Evolutionary conservation across 2,113 vertebrate genomes (phyloP).

Genomic region (Heloderma charlesbogerti): DNA sequence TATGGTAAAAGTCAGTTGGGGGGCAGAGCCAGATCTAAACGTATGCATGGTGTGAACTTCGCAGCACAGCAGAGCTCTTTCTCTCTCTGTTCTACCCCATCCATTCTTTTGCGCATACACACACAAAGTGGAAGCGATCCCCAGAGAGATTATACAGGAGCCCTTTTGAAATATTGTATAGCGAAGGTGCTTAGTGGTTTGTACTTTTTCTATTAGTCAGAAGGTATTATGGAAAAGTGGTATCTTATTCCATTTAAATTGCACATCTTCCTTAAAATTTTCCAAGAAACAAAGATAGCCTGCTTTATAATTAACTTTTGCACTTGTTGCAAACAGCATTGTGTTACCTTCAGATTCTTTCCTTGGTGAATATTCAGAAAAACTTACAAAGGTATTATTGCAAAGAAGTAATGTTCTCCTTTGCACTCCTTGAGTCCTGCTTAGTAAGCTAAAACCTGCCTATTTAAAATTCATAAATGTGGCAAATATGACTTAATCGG

Average conservation of each 20-base stretch:
- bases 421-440: slow-evolving; percentile 54
- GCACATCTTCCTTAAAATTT: slow-evolving; percentile 5
- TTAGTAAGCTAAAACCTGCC: slow-evolving; percentile 63
- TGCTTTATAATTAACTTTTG: background rate
- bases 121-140: background rate
- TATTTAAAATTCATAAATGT: slow-evolving; percentile 77
- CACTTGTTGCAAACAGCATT: slow-evolving; percentile 17
- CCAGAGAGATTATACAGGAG: background rate
- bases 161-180: background rate
- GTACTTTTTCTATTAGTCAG: background rate
- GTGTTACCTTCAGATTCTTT: background rate
- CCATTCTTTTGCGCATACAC: background rate
- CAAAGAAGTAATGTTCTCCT: slow-evolving; percentile 13
- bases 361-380: slow-evolving; percentile 20
- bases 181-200: background rate
- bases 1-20: too few species aligned
- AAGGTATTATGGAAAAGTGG: background rate
- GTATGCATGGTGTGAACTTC: too few species aligned
- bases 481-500: slow-evolving; percentile 84
- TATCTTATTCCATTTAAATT: too few species aligned
- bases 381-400: slow-evolving; percentile 1
- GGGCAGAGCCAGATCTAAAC: too few species aligned
- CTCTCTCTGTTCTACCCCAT: too few species aligned
- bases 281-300: background rate
- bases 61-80: too few species aligned